Conservation (phyloP, 2,888 invertebrate species). For the Epistrophella euchroma region DNA sequence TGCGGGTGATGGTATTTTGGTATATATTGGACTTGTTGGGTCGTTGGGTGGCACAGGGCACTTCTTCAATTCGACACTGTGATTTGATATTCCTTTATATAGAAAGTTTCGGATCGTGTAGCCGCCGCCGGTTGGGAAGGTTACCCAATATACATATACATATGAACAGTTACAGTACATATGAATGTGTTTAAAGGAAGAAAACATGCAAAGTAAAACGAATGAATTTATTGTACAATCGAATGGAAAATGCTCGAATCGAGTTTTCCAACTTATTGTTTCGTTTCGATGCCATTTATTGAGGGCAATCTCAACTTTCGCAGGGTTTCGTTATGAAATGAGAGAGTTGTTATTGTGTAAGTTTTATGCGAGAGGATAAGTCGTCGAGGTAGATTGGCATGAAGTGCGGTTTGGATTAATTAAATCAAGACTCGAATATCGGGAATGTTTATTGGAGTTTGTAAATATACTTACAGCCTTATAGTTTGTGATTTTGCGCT, state of each 20-base stretch:
- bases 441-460: not conserved
- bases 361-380: not conserved
- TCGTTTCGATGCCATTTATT: conserved; percentile 15
- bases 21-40: conserved; percentile 35
- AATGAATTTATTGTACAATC: conserved; percentile 30
- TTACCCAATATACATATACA: not conserved
- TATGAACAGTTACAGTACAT: too few species aligned
- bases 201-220: conserved; percentile 19
- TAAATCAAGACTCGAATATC: too few species aligned
- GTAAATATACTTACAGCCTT: too few species aligned
- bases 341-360: not conserved
- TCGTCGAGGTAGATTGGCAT: not conserved
- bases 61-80: conserved; percentile 17
- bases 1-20: conserved; percentile 18
- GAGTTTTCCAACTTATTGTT: conserved; percentile 33
- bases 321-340: not conserved
- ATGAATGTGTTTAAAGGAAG: not conserved
- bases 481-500: too few species aligned
- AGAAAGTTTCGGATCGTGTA: conserved; percentile 1
- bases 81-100: conserved; percentile 34
- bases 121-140: not conserved
- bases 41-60: conserved; percentile 6
- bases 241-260: conserved; percentile 26
- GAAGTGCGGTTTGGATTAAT: too few species aligned
- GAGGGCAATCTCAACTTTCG: conserved; percentile 11